A percentile compares a stretch with the other conserved stretches of the same genome.
phyloP scores from a whole-genome alignment of 2,113 vertebrate genomes.

The Oreochromis aureus region DNA sequence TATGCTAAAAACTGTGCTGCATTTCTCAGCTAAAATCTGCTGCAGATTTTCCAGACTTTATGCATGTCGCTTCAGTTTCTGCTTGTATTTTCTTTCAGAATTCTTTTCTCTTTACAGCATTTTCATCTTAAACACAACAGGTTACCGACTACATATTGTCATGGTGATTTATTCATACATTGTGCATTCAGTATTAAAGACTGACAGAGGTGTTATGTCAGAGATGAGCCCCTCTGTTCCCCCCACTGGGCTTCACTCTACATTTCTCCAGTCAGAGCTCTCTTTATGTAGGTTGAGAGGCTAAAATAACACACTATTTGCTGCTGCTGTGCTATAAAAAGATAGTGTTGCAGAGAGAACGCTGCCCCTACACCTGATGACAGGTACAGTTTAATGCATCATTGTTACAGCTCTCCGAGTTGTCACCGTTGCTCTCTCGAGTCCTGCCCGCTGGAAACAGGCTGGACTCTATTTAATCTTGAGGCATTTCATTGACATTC shows the following conservation, averaged over 20 bases:
- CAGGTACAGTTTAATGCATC: neutral
- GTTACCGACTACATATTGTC: neutral
- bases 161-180: conserved; percentile 1
- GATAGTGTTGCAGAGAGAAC: neutral
- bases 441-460: neutral
- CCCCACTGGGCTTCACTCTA: neutral
- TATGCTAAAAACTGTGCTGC: neutral
- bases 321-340: conserved; percentile 26
- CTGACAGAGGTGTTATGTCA: neutral
- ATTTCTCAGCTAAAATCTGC: neutral
- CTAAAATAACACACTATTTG: neutral
- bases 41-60: neutral
- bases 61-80: conserved; percentile 18
- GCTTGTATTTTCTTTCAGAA: neutral
- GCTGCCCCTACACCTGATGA: neutral
- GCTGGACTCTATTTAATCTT: neutral
- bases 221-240: neutral
- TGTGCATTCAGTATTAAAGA: neutral
- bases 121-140: neutral
- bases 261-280: neutral
- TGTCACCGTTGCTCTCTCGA: neutral
- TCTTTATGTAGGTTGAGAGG: conserved; percentile 4
- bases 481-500: neutral
- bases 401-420: neutral
- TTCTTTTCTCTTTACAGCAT: neutral